Base-by-base conservation (phyloP, 2,113 vertebrate species). In the Cyanistes caeruleus region DNA sequence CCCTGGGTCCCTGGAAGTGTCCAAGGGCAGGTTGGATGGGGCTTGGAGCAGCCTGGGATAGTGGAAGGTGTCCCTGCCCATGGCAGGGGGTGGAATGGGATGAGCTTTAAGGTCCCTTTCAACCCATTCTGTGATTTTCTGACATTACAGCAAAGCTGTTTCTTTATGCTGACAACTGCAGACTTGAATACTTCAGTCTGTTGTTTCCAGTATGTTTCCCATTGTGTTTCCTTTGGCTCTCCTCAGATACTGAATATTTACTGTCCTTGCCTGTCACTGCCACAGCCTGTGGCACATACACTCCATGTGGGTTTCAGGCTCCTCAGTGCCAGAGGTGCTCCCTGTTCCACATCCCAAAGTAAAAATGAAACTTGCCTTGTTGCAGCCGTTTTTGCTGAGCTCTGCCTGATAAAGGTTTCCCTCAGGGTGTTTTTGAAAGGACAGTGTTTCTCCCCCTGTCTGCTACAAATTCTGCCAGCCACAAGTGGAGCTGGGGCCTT, bases 131-230 rank as follows among this genome's bases (percentile, higher is more conserved):
- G 17, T 8, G 41, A 33, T 70, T 70, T 43, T 51, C 11, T 39
- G 31, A 14, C n/a, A 20, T 59, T 64, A 43, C 88, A 93, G 80
- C 86, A 84, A 72, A 96, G 76, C 85, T 74, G 63, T 76, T 73
- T 48, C 85, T 88, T 78, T 56, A 12, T 76, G 69, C 92, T 75
- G 49, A 56, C 80, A 69, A 6, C 73, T 74, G 8, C 90, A 72
- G 93, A 37, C 87, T 91, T 85, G 0, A 41, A 27, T 63, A n/a
- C 75, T 83, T 53, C 0, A 43, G 41, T 70, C 96, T 87, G 76
- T 78, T 87, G 73, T 76, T 94, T 41, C 63, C 87, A 85, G n/a
- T 41, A 1, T 55, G 46, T 87, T 89, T 93, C 73, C 78, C 86
- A 55, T 41, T 44, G 53, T 64, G 41, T 72, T 86, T 78, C 73